phyloP scores from a whole-genome alignment of 2,113 vertebrate species.

The Oenanthe melanoleuca region DNA sequence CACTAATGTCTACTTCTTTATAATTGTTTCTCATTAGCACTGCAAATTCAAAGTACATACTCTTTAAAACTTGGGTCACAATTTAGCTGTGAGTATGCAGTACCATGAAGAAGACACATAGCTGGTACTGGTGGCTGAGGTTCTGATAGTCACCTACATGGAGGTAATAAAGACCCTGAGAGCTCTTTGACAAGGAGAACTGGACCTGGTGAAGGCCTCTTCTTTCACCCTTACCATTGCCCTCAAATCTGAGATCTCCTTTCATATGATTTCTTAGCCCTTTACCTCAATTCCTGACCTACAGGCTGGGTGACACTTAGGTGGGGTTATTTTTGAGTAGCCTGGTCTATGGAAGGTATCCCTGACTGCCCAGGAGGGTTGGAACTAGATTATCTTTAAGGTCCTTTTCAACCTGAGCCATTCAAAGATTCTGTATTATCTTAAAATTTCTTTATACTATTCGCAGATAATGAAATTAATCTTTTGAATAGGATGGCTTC shows the following conservation, averaged over 20 bases:
- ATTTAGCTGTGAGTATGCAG: neutral
- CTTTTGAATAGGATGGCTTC: too few species aligned
- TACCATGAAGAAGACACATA: neutral
- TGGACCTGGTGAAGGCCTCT: neutral
- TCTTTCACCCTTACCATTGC: neutral
- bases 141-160: neutral
- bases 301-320: neutral
- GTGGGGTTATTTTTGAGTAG: neutral
- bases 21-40: neutral
- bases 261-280: neutral
- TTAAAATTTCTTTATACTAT: neutral
- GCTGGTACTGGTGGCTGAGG: neutral
- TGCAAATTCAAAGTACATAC: neutral
- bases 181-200: neutral
- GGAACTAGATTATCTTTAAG: neutral
- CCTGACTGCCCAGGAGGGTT: neutral
- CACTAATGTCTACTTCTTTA: neutral
- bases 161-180: neutral
- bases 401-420: neutral
- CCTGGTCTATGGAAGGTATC: neutral
- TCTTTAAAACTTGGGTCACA: neutral
- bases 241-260: neutral
- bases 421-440: neutral
- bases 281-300: neutral
- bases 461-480: neutral